Evolutionary conservation across 2,797 vertebrate genomes (phyloP).

Genomic region (Nyctalus aviator): DNA sequence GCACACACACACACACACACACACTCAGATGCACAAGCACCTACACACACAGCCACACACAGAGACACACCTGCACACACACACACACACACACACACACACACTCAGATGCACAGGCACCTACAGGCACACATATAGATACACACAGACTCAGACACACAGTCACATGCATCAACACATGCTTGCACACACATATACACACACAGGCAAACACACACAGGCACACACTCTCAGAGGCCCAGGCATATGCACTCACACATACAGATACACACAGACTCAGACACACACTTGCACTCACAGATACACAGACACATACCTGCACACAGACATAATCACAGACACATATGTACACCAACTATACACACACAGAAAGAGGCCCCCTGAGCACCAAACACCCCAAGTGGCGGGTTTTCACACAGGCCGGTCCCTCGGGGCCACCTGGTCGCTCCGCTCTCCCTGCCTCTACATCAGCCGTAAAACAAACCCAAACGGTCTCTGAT

Average conservation of each 20-base stretch:
- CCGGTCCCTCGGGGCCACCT: background rate
- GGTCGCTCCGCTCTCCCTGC: background rate
- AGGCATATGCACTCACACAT: fast-evolving
- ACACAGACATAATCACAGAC: background rate
- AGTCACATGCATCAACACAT: too few relatives aligned
- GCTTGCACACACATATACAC: fast-evolving
- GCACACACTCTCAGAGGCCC: fast-evolving
- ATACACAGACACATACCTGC: background rate
- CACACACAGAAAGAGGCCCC: too few relatives aligned
- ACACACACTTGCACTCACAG: too few relatives aligned
- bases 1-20: background rate
- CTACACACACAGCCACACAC: too few relatives aligned
- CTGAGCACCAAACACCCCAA: background rate
- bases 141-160: too few relatives aligned
- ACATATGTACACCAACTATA: too few relatives aligned
- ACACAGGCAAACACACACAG: background rate
- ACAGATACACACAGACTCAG: too few relatives aligned
- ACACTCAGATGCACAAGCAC: fast-evolving
- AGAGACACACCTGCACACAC: too few relatives aligned
- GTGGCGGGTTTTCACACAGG: background rate
- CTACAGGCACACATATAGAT: too few relatives aligned
- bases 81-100: background rate
- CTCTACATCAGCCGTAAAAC: too few relatives aligned
- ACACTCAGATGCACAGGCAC: fast-evolving
- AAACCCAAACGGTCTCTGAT: too few relatives aligned